A percentile compares a stretch with the other conserved stretches of the same genome.
These are phyloP conservation scores for Aphelenchoides avenae DNA, from an alignment of 1,140 invertebrate genomes.

Conservation along the genomic window DNA sequence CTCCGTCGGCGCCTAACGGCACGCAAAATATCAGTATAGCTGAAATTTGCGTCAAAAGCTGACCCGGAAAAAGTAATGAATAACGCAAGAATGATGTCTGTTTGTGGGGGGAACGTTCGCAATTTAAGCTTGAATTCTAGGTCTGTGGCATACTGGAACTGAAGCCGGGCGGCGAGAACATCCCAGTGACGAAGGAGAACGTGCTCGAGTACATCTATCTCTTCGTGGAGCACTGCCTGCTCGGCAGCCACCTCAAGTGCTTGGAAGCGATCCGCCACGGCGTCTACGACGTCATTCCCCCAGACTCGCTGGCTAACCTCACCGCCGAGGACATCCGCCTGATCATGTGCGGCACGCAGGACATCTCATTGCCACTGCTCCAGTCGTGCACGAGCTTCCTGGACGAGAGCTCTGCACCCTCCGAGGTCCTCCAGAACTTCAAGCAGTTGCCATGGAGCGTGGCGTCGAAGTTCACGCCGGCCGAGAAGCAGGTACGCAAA, in stretches of 20 bases:
- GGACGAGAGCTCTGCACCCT: conserved; percentile 78
- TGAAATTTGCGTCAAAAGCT: too few species aligned
- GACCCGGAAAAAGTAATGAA: too few species aligned
- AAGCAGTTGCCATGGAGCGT: conserved; percentile 99
- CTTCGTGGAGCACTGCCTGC: conserved; percentile 92
- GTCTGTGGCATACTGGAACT: conserved; percentile 85
- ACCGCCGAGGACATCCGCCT: conserved; percentile 92
- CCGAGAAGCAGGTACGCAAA: conserved; percentile 88
- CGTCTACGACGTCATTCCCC: conserved; percentile 91
- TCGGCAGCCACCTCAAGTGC: conserved; percentile 86
- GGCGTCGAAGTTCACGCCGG: conserved; percentile 94
- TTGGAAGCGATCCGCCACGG: conserved; percentile 86
- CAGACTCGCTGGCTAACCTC: too few species aligned
- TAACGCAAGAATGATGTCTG: too few species aligned
- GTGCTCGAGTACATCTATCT: conserved; percentile 95
- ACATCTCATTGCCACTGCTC: conserved; percentile 76
- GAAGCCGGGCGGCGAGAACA: conserved; percentile 78
- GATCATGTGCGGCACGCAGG: conserved; percentile 89
- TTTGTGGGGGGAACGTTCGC: too few species aligned
- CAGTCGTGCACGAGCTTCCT: conserved; percentile 97
- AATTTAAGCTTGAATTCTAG: too few species aligned
- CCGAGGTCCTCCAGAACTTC: conserved; percentile 81
- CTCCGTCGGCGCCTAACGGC: too few species aligned
- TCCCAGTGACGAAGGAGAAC: conserved; percentile 84
- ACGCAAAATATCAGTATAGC: too few species aligned